These are phyloP conservation scores for Glyphotaelius pellucidus DNA, from an alignment of 2,888 invertebrate species.

Conservation along the genomic window DNA sequence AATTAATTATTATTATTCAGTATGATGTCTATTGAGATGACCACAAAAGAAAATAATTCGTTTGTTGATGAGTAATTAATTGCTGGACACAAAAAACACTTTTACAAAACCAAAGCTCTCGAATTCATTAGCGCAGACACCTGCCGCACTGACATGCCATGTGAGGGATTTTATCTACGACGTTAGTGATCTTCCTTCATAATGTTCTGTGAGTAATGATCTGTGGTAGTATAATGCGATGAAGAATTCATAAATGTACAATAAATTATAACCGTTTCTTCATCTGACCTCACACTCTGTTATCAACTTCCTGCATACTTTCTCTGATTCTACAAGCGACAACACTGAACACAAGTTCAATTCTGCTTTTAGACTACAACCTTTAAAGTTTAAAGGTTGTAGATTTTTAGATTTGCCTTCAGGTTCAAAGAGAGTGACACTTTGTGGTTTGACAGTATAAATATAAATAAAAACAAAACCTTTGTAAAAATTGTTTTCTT, in stretches of 20 bases:
- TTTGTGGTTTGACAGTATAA: too few species aligned
- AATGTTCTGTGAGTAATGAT: neutral
- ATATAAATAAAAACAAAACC: too few species aligned
- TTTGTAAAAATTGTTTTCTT: too few species aligned
- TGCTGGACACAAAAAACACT: neutral
- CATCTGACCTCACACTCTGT: neutral
- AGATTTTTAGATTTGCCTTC: neutral
- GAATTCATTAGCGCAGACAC: neutral
- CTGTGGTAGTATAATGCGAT: neutral
- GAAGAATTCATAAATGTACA: neutral
- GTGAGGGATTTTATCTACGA: neutral
- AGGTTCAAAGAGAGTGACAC: too few species aligned
- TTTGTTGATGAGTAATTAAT: neutral
- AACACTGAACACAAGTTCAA: neutral
- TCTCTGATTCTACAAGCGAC: neutral
- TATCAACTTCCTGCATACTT: neutral
- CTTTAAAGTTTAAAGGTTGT: neutral
- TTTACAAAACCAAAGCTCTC: neutral
- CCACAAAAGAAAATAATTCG: neutral
- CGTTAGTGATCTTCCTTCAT: neutral
- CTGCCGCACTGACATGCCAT: neutral
- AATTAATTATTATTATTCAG: neutral
- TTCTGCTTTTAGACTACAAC: neutral
- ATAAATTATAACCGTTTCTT: neutral
- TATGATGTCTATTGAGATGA: neutral